Evolutionary conservation across 2,113 vertebrate genomes (phyloP).

Genomic region (Nibea coibor): DNA sequence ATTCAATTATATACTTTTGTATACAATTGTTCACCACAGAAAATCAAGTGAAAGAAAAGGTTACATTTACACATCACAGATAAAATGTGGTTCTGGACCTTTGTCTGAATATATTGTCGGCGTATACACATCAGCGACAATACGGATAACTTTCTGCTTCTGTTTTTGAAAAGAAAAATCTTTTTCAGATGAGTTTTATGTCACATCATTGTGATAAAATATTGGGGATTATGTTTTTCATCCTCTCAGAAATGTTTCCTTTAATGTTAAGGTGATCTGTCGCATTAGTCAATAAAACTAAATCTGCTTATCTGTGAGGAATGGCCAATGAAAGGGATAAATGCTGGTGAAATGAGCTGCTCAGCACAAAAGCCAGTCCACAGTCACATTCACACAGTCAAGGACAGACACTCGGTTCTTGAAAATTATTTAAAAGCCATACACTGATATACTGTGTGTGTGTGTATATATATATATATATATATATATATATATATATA

Average conservation of each 20-base stretch:
- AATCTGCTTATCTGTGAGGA: slow-evolving; percentile 54
- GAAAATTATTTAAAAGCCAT: slow-evolving; percentile 19
- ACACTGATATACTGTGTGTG: too few species aligned
- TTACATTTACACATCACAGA: too few species aligned
- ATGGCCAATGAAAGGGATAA: slow-evolving; percentile 25
- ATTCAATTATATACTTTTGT: too few species aligned
- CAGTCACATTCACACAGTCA: slow-evolving; percentile 59
- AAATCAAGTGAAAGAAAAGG: too few species aligned
- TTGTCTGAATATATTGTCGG: neutral
- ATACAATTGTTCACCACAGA: too few species aligned
- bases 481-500: too few species aligned
- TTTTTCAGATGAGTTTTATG: slow-evolving; percentile 2
- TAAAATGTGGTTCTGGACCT: neutral
- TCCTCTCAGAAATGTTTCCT: slow-evolving; percentile 26
- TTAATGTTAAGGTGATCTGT: slow-evolving; percentile 34
- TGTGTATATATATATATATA: too few species aligned
- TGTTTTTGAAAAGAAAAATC: neutral
- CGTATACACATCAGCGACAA: neutral
- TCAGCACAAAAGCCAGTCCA: slow-evolving; percentile 58
- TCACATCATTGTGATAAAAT: neutral
- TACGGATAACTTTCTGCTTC: neutral
- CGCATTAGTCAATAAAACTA: slow-evolving; percentile 29
- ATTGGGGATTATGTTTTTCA: slow-evolving; percentile 18
- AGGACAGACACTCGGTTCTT: slow-evolving; percentile 50
- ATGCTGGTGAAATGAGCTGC: slow-evolving; percentile 34